Evolutionary conservation across 1,140 invertebrate species (phyloP).

Genomic region (Stenopsyche tienmushanensis): DNA sequence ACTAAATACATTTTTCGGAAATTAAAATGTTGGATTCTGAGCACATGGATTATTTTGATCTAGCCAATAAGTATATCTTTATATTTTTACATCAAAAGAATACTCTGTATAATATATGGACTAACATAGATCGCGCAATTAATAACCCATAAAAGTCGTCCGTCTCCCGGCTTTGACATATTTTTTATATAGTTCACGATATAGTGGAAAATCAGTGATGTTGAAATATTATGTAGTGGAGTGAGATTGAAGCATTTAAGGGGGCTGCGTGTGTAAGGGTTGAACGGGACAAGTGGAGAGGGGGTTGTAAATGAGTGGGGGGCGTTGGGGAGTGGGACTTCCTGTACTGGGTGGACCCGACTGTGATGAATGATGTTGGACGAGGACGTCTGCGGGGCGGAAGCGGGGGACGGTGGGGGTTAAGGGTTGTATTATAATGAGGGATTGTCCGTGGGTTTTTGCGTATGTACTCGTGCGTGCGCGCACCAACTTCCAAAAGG

Average conservation of each 20-base stretch:
- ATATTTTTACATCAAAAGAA: no score
- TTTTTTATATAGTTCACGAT: neutral
- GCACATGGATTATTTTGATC: no score
- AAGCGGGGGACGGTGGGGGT: slow-evolving; percentile 18
- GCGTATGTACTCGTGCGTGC: slow-evolving; percentile 22
- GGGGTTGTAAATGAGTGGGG: slow-evolving; percentile 24
- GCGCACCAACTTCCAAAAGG: slow-evolving; percentile 16
- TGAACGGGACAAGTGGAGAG: slow-evolving; percentile 9
- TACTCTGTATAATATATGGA: no score
- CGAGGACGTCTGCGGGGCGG: neutral
- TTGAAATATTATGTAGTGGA: slow-evolving; percentile 16
- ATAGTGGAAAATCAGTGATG: slow-evolving; percentile 1
- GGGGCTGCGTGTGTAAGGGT: slow-evolving; percentile 13
- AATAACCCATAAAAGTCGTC: no score
- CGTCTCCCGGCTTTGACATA: no score
- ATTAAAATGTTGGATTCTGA: no score
- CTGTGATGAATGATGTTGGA: slow-evolving; percentile 31
- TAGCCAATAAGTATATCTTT: no score
- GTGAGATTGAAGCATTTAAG: slow-evolving; percentile 17
- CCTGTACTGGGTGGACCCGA: slow-evolving; percentile 28
- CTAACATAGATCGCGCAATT: no score
- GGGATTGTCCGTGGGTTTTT: slow-evolving; percentile 40
- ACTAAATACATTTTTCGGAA: no score
- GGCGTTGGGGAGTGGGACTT: neutral
- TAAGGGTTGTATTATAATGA: slow-evolving; percentile 37